phyloP scores from a whole-genome alignment of 2,888 invertebrate genomes.

The Leucophenga montana region DNA sequence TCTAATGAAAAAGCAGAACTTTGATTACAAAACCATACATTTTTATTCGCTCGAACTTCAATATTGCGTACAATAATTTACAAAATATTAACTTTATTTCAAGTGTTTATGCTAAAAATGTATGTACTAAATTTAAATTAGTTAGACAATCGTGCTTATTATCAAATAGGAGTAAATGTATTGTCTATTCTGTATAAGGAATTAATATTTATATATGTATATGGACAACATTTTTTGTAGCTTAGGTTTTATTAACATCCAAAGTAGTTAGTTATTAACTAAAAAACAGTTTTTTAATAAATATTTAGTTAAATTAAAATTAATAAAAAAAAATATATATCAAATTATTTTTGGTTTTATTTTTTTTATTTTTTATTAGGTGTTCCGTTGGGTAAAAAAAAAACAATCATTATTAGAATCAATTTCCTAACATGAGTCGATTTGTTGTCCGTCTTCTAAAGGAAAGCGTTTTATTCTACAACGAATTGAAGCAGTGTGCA shows the following conservation, averaged over 20 bases:
- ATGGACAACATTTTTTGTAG: constrained; percentile 29
- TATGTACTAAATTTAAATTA: background rate
- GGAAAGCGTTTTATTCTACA: too few relatives aligned
- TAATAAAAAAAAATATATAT: constrained; percentile 18
- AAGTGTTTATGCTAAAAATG: background rate
- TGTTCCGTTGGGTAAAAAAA: too few relatives aligned
- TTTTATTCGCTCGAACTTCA: background rate
- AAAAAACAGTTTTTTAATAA: constrained; percentile 10
- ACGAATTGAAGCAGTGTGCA: too few relatives aligned
- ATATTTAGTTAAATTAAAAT: constrained; percentile 27
- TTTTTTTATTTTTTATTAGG: too few relatives aligned
- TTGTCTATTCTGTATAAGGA: constrained; percentile 9
- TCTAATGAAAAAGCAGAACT: background rate
- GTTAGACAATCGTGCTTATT: constrained; percentile 12
- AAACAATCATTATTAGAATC: too few relatives aligned
- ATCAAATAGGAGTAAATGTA: background rate
- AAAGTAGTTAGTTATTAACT: constrained; percentile 1
- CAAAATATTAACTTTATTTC: constrained; percentile 30
- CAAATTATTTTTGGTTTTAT: constrained; percentile 1
- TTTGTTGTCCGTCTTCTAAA: too few relatives aligned
- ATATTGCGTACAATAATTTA: constrained; percentile 42
- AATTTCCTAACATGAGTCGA: too few relatives aligned
- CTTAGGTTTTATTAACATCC: constrained; percentile 23
- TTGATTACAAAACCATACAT: too few relatives aligned
- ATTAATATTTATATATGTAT: constrained; percentile 15